Base-by-base conservation (phyloP, 2,113 vertebrate genomes). In the Rhinoderma darwinii region DNA sequence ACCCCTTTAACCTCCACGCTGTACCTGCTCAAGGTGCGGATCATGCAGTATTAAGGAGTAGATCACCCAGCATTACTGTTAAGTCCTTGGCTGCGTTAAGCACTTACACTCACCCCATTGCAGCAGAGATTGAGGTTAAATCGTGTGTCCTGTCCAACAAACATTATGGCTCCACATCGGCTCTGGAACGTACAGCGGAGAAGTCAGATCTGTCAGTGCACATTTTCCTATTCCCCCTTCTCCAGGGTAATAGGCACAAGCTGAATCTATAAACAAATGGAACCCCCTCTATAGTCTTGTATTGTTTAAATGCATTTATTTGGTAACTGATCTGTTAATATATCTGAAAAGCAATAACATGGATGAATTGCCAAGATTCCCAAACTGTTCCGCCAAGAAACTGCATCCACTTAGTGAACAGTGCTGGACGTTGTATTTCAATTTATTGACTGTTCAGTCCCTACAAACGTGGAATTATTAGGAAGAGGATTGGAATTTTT, bases 291-390 rank as follows among this genome's bases (percentile, higher is more conserved):
- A 81, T 81, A 66, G 30, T 41, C 72, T 22, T 43, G 25, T 75
- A 86, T 86, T 86, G 66, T 59, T 72, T 14, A 32, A 86, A 82
- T 86, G 85, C 50, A 74, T 86, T 86, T 86, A 86, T 86, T 86
- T 81, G 66, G 47, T 81, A 86, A 84, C 2, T 32, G 63, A 81
- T 41, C 54, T 56, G 50, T 54, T 41, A 54, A 51, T 54, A 80
- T 22, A 82, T 73, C 35, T 35, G 85, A 61, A 86, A 81, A 73
- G 35, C 35, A 81, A 72, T n/a, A 54, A 68, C 74, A 51, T 18
- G 2, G 32, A 37, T 9, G 30, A 47, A 35, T 37, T 86, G 75
- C 84, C 84, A 86, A 86, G 11, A 50, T 56, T 43, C 43, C 39
- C 9, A 41, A 39, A 41, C n/a, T 63, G 56, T 4, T 63, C 35